Base-by-base conservation (phyloP, 1,140 invertebrate genomes). In the Dreissena polymorpha region DNA sequence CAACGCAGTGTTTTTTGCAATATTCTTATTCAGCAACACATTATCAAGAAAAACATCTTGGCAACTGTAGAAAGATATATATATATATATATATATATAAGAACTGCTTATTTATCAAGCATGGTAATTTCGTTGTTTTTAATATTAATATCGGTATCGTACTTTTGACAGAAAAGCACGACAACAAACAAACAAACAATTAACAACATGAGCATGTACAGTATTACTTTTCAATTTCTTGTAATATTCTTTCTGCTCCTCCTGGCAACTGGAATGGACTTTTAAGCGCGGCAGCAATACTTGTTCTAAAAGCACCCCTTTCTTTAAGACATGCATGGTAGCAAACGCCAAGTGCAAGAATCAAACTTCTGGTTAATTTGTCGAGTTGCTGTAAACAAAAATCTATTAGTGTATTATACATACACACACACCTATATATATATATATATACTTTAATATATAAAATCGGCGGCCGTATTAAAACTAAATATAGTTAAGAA, bases 11-110 rank as follows among this genome's bases (percentile, higher is more conserved):
- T 92, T 92, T 14, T 76, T 81, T 0, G 91, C 90, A 51, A 92
- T 92, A 79, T 91, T 91, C 16, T 86, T 70, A 18, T 73, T 86
- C 13, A 91, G 57, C 13, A 85, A 75, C 10, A 91, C 86, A 70
- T 89, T 84, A 27, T 91, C 86, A 53, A 92, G 64, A 65, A 92
- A 89, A 10, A 89, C 83, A 53, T 91, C 87, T 75, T 92, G 91
- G 72, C 91, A 92, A 14, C 90, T 90, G 77, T 5, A 39, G 8
- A 39, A 39, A 39, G 39, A 5, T 5, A 39, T 5, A 39, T 39
- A 39, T 39, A 39, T 5, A 39, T 39, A 39, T 39, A 39, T 5
- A 39, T 39, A 39, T 5, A 39, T 39, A 39, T 39, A 39, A 39
- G 39, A 39, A 39, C 2, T 39, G 2, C 2, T 39, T 2, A 39